Evolutionary conservation across 2,113 vertebrate species (phyloP), one percentile per base, ranked within the genome.

Genomic region (Atrichornis clamosus): DNA sequence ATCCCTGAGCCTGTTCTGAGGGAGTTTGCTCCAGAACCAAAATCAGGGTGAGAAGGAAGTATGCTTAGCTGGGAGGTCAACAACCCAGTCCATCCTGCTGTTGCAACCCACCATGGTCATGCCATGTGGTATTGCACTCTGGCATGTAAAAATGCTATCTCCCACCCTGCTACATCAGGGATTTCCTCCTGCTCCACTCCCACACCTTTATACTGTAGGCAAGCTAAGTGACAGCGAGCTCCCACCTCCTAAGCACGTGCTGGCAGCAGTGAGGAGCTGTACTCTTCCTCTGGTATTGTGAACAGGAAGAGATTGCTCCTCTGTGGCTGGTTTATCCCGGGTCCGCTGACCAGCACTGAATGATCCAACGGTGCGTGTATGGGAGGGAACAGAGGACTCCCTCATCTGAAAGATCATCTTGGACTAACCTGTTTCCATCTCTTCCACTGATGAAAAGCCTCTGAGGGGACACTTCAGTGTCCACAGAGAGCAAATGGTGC

Each of bases 311-410:
- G 22, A 53, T 27, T 1, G 2, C 13, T 60, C 27, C 20, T 1
- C 35, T 35, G 33, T 1, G 2, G 2, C 18, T 62, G 14, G 24
- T 49, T 69, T n/a, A 56, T 37, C 20, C 22, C 0, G 0, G 58
- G 42, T 27, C 39, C 18, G 7, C n/a, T 69, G 50, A 15, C 3
- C 16, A 18, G 8, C 7, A 6, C 0, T 30, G 56, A 78, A 46
- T 7, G 10, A 56, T n/a, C 17, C 53, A 19, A 0, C 10, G 22
- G 3, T 37, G 50, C 16, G 33, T 32, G 27, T 30, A 17, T 2
- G 1, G 37, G 14, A 68, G 30, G 24, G 52, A 83, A 32, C 2
- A 65, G 28, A 76, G 27, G 11, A n/a, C 14, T 39, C 12, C 8
- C 3, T 37, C 15, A 64, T 83, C 69, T 63, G 39, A 58, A 74